Conservation (phyloP, 2,113 vertebrate genomes). For the Rhinolophus sinicus region DNA sequence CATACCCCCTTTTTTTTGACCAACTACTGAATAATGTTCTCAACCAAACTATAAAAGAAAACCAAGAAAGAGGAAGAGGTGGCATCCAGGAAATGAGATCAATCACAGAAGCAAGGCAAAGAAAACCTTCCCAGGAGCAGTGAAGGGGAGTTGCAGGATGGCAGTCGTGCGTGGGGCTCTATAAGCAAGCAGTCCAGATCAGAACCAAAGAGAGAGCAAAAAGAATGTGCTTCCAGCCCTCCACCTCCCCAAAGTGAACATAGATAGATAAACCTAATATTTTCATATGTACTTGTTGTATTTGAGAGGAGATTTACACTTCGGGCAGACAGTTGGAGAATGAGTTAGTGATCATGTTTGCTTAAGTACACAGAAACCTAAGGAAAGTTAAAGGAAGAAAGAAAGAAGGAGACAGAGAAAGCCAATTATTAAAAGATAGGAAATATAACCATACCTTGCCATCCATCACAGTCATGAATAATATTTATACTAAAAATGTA, state of each 20-base stretch:
- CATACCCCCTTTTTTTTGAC: not conserved
- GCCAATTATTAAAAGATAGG: not conserved
- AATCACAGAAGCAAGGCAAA: not conserved
- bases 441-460: not conserved
- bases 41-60: not conserved
- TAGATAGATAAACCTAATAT: not conserved
- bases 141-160: not conserved
- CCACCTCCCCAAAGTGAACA: not conserved
- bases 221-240: not conserved
- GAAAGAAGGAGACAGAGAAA: not conserved
- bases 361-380: not conserved
- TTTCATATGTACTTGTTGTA: not conserved
- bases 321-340: not conserved
- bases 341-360: not conserved
- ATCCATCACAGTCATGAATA: not conserved
- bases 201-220: not conserved
- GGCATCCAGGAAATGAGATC: not conserved
- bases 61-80: not conserved
- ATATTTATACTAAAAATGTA: not conserved
- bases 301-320: not conserved
- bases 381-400: not conserved
- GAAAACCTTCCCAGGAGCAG: not conserved
- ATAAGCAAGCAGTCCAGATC: not conserved
- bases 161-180: fast-evolving
- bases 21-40: not conserved